phyloP scores from a whole-genome alignment of 2,888 invertebrate genomes.

The Apamea crenata region DNA sequence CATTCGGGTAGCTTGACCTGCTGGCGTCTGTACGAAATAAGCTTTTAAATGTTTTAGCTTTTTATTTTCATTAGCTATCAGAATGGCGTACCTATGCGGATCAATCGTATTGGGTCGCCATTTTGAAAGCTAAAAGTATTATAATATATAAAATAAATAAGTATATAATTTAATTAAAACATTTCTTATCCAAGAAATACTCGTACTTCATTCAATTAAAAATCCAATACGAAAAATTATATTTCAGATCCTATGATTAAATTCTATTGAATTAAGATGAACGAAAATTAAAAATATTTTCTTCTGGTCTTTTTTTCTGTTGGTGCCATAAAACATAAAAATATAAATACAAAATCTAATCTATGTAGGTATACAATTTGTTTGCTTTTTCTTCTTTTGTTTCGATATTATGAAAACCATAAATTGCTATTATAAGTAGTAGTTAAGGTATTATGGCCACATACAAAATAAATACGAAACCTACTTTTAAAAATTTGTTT shows the following conservation, averaged over 20 bases:
- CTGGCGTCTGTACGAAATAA: not conserved
- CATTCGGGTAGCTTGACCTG: too few species aligned
- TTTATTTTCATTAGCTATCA: not conserved
- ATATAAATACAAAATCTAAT: not conserved
- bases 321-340: conserved; percentile 50
- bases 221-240: not conserved
- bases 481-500: not conserved
- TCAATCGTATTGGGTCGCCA: too few species aligned
- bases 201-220: not conserved
- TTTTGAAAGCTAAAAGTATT: too few species aligned
- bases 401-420: not conserved
- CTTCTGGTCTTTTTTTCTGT: conserved; percentile 7
- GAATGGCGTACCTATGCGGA: not conserved
- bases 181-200: not conserved
- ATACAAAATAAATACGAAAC: not conserved
- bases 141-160: not conserved
- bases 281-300: not conserved
- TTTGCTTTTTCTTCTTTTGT: not conserved
- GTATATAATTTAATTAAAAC: not conserved
- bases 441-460: conserved; percentile 20
- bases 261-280: not conserved
- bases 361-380: not conserved
- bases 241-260: not conserved
- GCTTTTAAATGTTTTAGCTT: not conserved
- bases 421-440: not conserved